Percentiles rank a stretch among this genome's conserved stretches.
These are phyloP conservation scores for Natrix natrix DNA, from an alignment of 2,797 vertebrate genomes.

Conservation along the genomic window DNA sequence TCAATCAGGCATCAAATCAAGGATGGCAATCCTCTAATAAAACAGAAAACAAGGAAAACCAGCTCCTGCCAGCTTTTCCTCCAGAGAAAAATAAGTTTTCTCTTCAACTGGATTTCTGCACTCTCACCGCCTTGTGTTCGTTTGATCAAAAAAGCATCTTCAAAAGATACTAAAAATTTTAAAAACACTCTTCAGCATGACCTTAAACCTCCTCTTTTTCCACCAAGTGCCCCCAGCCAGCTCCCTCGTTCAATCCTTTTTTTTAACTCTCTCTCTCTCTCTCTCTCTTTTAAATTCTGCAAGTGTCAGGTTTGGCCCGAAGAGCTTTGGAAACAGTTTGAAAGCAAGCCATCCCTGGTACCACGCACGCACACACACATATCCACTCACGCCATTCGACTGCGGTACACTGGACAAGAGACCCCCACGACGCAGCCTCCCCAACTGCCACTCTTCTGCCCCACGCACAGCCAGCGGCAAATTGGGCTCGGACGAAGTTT, in stretches of 20 bases:
- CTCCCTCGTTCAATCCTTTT: conserved; percentile 63
- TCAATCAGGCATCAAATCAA: conserved; percentile 99
- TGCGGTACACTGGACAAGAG: conserved; percentile 25
- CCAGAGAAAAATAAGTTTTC: conserved; percentile 85
- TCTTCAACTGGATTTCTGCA: conserved; percentile 78
- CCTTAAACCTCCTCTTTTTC: conserved; percentile 71
- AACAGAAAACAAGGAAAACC: conserved; percentile 89
- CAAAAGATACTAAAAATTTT: conserved; percentile 65
- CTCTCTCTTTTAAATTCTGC: conserved; percentile 40
- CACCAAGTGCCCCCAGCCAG: conserved; percentile 63
- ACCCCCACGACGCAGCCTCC: background rate
- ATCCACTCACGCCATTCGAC: conserved; percentile 44
- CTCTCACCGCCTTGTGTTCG: conserved; percentile 75
- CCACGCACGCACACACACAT: background rate
- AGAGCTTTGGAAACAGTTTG: conserved; percentile 64
- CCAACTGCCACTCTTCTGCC: background rate
- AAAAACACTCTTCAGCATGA: conserved; percentile 57
- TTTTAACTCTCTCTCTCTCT: conserved; percentile 36
- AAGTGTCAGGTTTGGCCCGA: conserved; percentile 72
- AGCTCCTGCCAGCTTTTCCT: conserved; percentile 86
- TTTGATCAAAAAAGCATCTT: conserved; percentile 80
- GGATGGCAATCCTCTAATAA: conserved; percentile 98
- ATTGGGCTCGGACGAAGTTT: background rate
- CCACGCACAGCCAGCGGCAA: background rate
- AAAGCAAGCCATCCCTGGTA: conserved; percentile 54